Base-by-base conservation (phyloP, 2,797 vertebrate species). In the Gephyroberyx darwinii region DNA sequence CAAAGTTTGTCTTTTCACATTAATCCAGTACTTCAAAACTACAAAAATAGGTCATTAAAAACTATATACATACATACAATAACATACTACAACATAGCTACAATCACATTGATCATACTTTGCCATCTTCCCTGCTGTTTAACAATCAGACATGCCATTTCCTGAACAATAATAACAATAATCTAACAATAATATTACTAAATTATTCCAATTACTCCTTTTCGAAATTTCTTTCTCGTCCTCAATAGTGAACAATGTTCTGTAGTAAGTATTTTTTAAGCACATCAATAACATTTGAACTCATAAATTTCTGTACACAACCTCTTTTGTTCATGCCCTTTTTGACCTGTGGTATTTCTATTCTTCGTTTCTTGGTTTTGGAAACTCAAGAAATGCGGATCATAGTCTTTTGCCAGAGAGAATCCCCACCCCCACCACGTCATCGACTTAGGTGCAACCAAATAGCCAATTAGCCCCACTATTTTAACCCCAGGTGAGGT, bases 391-490 rank as follows among this genome's bases (percentile, higher is more conserved):
- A 85, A 87, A 85, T 78, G 66, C 33, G 76, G 78, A 84, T 83
- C 65, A 75, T 61, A 37, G 65, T 56, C 59, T 66, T 30, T 68
- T 82, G 65, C 70, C 39, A 37, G 50, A n/a, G 75, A 76, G 87
- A 78, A 81, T n/a, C n/a, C 55, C 74, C 78, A 86, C 77, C 70
- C 66, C 73, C 77, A 74, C 77, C 54, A 54, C 78, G 74, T 83
- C 78, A 82, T 30, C 19, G 22, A 33, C 78, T 78, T 83, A 75
- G 80, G 66, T 77, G 75, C 76, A 75, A 78, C 61, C 83, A 82
- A 86, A 88, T 82, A 86, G 88, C 83, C 87, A 84, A 85, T 86
- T 87, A 86, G 83, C 77, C 80, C 64, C 72, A 75, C 81, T 78
- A 75, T 83, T 81, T 84, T 83, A 88, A 90, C 79, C 88, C 79